phyloP scores from a whole-genome alignment of 35 echinoderm and acorn worm species.

The Heliocidaris tuberculata region DNA sequence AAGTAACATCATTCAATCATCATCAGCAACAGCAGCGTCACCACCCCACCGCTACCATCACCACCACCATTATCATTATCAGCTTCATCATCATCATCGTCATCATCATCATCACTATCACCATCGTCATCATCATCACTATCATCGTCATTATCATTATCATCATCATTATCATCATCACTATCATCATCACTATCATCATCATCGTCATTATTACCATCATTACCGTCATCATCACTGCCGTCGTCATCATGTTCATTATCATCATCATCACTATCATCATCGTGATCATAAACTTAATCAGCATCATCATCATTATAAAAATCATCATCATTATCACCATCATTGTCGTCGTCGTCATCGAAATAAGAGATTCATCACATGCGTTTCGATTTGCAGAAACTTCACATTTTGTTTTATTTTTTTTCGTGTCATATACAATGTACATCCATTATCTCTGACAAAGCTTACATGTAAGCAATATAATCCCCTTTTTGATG shows the following conservation, averaged over 20 bases:
- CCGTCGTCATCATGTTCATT: not conserved
- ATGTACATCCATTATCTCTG: not conserved
- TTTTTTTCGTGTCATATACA: not conserved
- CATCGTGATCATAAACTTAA: not conserved
- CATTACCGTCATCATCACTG: not conserved
- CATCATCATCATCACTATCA: not conserved
- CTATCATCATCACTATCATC: not conserved
- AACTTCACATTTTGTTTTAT: constrained; percentile 4
- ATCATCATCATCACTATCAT: not conserved
- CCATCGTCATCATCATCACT: not conserved
- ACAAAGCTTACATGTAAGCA: not conserved
- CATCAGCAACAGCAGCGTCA: no score
- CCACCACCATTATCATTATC: not conserved
- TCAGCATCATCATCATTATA: not conserved
- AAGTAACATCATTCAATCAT: no score
- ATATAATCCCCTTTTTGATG: not conserved
- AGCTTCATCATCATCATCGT: not conserved
- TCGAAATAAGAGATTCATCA: not conserved
- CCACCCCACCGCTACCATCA: no score
- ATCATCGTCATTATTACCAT: not conserved
- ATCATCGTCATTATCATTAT: not conserved
- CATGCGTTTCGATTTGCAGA: not conserved
- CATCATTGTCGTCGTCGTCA: not conserved
- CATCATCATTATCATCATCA: not conserved
- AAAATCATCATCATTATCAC: not conserved